Evolutionary conservation across 2,888 invertebrate genomes (phyloP).

Genomic region (Calameuta pallipes): DNA sequence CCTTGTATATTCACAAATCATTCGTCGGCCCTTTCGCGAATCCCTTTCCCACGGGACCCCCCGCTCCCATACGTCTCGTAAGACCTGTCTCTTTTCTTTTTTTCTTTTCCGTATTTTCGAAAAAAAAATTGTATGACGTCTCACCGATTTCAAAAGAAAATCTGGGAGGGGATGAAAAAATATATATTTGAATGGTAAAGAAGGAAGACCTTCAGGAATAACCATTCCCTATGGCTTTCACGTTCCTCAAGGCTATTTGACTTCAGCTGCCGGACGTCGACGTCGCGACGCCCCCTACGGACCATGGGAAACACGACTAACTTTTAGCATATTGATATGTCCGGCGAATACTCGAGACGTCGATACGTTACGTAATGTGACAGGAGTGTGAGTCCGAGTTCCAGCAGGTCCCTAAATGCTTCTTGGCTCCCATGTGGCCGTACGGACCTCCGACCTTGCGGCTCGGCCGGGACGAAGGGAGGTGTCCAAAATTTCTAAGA

Average conservation of each 20-base stretch:
- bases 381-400: conserved; percentile 29
- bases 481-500: neutral
- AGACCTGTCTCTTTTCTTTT: conserved; percentile 5
- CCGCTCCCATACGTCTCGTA: neutral
- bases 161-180: neutral
- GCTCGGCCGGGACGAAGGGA: neutral
- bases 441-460: neutral
- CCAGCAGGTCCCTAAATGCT: neutral
- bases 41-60: conserved; percentile 48
- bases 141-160: neutral
- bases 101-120: neutral
- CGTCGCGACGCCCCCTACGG: neutral
- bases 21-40: conserved; percentile 47
- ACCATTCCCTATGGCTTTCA: neutral
- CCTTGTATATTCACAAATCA: conserved; percentile 67
- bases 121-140: neutral
- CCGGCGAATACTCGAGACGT: conserved; percentile 41
- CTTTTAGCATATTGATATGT: conserved; percentile 52
- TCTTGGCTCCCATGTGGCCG: conserved; percentile 1
- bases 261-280: neutral
- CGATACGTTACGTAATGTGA: conserved; percentile 59
- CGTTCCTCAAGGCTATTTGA: neutral
- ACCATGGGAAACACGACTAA: conserved; percentile 42
- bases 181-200: neutral
- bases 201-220: neutral